Base-by-base conservation (phyloP, 2,113 vertebrate genomes). In the Antennarius striatus region DNA sequence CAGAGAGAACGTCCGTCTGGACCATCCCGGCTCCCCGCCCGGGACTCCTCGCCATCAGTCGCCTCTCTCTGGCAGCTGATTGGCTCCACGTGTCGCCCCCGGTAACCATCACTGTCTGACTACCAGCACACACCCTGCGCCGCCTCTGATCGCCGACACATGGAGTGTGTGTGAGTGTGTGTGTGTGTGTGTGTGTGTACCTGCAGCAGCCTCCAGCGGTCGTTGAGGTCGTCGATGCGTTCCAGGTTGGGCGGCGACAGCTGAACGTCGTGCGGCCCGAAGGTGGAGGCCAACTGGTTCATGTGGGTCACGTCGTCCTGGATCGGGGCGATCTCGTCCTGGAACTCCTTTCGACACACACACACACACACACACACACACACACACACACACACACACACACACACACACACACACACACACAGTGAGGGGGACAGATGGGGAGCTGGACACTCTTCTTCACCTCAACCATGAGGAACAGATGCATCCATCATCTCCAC, bases 121-220 rank as follows among this genome's bases (percentile, higher is more conserved):
- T 62, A 61, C 61, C 78, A 78, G 59, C 63, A 32, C 57, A 9
- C 66, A 79, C 30, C 36, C 56, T 36, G 63, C 5, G 47, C 45
- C 54, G 60, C 70, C 65, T 77, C 43, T 78, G 67, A 78, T 75
- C 63, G 50, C 49, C 29, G 14, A 64, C 64, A 70, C 22, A 61
- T 32, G 30, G 36, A n/a, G 50, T 45, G 62, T n/a, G 39, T n/a
- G 32, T 39, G 22, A 14, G 14, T 16, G 10, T 30, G 49, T 56
- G 39, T 62, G 40, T 54, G 11, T 10, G 40, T 32, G 8, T 16
- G 45, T 3, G 14, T 17, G n/a, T 16, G 30, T 39, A 99, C 98
- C 95, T 99, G 96, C 6, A 99, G 92, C 84, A 94, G 90, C 68
- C 93, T 96, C 97, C 98, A 99, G 76, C 96, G 93, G 2, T 89